Evolutionary conservation across 2,797 vertebrate genomes (phyloP).

Genomic region (Hephaestus fuliginosus): DNA sequence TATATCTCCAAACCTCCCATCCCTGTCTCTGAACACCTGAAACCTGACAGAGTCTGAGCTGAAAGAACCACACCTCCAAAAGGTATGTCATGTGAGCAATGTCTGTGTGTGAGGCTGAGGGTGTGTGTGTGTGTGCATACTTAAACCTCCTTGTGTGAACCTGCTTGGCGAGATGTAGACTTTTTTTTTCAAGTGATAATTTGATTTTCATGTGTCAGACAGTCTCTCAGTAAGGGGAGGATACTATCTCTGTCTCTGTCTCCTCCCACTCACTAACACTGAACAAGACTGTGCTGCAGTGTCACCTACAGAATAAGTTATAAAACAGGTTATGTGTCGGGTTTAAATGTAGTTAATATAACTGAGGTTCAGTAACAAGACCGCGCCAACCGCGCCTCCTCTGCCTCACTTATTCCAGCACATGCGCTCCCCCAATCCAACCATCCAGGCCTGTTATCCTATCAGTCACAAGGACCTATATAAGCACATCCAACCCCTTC

Average conservation of each 20-base stretch:
- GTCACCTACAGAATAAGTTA: neutral
- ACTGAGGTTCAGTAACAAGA: too few relatives aligned
- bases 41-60: constrained; percentile 21
- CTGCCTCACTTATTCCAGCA: too few relatives aligned
- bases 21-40: constrained; percentile 18
- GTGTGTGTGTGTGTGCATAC: constrained; percentile 14
- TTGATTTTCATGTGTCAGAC: neutral
- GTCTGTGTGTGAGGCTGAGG: constrained; percentile 19
- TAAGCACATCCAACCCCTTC: too few relatives aligned
- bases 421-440: too few relatives aligned
- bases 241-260: constrained; percentile 2
- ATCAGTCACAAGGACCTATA: too few relatives aligned
- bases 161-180: constrained; percentile 58
- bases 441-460: too few relatives aligned
- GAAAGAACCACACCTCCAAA: constrained; percentile 55
- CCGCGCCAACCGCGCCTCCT: too few relatives aligned
- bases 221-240: constrained; percentile 9
- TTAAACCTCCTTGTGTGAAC: constrained; percentile 42
- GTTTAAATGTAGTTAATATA: neutral
- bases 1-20: neutral
- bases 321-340: neutral
- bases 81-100: constrained; percentile 34
- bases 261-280: neutral
- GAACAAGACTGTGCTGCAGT: neutral
- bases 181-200: neutral